These are phyloP conservation scores for Channa striata DNA, from an alignment of 2,797 vertebrate species.

Conservation along the genomic window DNA sequence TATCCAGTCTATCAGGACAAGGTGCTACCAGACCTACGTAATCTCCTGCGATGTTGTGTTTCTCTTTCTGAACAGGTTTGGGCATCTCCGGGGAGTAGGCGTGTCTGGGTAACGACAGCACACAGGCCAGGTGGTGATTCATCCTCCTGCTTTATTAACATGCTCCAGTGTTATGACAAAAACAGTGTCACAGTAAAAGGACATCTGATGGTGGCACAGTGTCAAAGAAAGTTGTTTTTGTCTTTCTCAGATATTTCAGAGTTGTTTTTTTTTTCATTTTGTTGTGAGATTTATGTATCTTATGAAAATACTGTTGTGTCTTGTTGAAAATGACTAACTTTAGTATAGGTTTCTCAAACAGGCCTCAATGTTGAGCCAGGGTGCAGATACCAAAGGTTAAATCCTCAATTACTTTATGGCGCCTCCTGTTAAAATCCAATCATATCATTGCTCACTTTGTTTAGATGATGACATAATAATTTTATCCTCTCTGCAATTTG, in stretches of 20 bases:
- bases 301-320: background rate
- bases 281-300: background rate
- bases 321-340: background rate
- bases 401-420: conserved; percentile 37
- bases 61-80: conserved; percentile 66
- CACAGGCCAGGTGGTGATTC: conserved; percentile 66
- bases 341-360: background rate
- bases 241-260: background rate
- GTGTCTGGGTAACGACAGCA: conserved; percentile 54
- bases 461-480: conserved; percentile 57
- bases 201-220: fast-evolving
- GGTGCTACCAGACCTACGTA: conserved; percentile 23
- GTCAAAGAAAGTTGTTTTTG: background rate
- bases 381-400: conserved; percentile 39
- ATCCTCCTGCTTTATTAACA: conserved; percentile 55
- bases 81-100: conserved; percentile 64
- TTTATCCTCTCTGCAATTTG: conserved; percentile 35
- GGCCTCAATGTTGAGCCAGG: background rate
- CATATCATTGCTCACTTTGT: conserved; percentile 39
- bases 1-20: conserved; percentile 46
- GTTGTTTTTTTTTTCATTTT: background rate
- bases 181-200: conserved; percentile 22
- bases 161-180: conserved; percentile 49
- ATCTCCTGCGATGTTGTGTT: conserved; percentile 46
- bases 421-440: conserved; percentile 37